phyloP scores from a whole-genome alignment of 1,140 invertebrate species.

The Mamestra configurata region DNA sequence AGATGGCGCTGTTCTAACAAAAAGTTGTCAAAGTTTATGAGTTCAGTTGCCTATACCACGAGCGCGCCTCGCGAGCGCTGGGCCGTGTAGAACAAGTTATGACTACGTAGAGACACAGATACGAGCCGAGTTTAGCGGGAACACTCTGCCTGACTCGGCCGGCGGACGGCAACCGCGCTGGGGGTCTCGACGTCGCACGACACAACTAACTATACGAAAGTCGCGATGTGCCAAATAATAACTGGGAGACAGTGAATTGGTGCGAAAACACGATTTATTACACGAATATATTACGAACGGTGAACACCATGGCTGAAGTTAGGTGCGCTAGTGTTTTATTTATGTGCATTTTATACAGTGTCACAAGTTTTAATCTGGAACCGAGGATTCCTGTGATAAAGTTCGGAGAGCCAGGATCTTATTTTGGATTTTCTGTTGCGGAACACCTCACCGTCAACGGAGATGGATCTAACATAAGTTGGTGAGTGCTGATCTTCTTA shows the following conservation, averaged over 20 bases:
- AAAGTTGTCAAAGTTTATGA: constrained; percentile 71
- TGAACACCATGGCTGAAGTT: constrained; percentile 75
- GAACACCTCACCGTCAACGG: constrained; percentile 91
- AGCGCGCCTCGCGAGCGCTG: constrained; percentile 45
- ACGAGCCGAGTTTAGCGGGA: constrained; percentile 73
- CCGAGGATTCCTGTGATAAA: constrained; percentile 95
- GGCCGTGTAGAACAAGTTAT: constrained; percentile 67
- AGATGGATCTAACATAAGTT: constrained; percentile 87
- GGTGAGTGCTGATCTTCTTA: constrained; percentile 86
- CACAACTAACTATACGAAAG: constrained; percentile 69
- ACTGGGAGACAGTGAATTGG: constrained; percentile 77
- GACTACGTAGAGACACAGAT: constrained; percentile 68
- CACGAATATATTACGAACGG: constrained; percentile 71
- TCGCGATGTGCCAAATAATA: constrained; percentile 84
- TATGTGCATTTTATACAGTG: constrained; percentile 82
- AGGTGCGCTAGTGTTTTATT: constrained; percentile 77
- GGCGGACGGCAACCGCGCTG: constrained; percentile 79
- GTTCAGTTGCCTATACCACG: constrained; percentile 77
- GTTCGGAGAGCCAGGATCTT: constrained; percentile 90
- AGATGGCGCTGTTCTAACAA: constrained; percentile 47
- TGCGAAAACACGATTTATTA: constrained; percentile 70
- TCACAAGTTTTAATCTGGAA: constrained; percentile 93
- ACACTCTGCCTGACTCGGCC: constrained; percentile 71
- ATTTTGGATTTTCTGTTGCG: constrained; percentile 97
- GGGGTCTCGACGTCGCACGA: constrained; percentile 72